Evolutionary conservation across 2,797 vertebrate species (phyloP).

Genomic region (Novumbra hubbsi): DNA sequence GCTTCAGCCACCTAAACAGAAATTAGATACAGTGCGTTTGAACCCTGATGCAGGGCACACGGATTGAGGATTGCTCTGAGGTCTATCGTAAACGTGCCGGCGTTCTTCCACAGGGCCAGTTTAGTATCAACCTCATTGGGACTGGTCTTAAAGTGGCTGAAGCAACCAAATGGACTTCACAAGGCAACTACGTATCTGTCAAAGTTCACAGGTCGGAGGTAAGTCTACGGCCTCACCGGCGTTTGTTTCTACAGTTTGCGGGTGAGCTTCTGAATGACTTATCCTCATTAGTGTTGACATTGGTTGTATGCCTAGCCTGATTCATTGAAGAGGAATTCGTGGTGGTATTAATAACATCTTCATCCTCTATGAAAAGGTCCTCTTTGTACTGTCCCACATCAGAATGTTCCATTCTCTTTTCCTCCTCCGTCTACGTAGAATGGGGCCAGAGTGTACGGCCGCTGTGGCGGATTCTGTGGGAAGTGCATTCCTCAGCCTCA

Average conservation of each 20-base stretch:
- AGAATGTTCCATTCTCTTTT: slow-evolving; percentile 36
- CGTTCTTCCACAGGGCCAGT: slow-evolving; percentile 81
- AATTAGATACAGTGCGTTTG: not conserved
- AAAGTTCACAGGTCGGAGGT: slow-evolving; percentile 92
- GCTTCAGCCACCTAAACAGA: not conserved
- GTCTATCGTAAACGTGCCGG: not conserved
- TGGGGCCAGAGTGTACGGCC: slow-evolving; percentile 90
- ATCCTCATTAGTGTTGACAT: slow-evolving; percentile 19
- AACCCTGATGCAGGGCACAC: not conserved
- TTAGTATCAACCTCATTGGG: slow-evolving; percentile 91
- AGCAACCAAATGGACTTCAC: slow-evolving; percentile 87
- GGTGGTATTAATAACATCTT: slow-evolving; percentile 44
- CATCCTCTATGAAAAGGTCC: slow-evolving; percentile 35
- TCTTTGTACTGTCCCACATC: slow-evolving; percentile 47
- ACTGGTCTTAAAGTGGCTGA: slow-evolving; percentile 87
- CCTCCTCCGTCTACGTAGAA: slow-evolving; percentile 74
- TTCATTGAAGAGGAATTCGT: slow-evolving; percentile 53
- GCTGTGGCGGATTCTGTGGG: slow-evolving; percentile 96
- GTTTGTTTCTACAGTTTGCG: too few relatives aligned
- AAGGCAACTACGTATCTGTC: slow-evolving; percentile 88
- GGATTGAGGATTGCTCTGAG: not conserved
- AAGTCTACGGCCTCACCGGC: slow-evolving; percentile 42
- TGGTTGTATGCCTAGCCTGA: slow-evolving; percentile 40
- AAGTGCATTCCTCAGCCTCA: slow-evolving; percentile 89
- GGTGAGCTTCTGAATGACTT: not conserved